Evolutionary conservation across 2,797 vertebrate genomes (phyloP).

Genomic region (Gymnoscopelus microlampas): DNA sequence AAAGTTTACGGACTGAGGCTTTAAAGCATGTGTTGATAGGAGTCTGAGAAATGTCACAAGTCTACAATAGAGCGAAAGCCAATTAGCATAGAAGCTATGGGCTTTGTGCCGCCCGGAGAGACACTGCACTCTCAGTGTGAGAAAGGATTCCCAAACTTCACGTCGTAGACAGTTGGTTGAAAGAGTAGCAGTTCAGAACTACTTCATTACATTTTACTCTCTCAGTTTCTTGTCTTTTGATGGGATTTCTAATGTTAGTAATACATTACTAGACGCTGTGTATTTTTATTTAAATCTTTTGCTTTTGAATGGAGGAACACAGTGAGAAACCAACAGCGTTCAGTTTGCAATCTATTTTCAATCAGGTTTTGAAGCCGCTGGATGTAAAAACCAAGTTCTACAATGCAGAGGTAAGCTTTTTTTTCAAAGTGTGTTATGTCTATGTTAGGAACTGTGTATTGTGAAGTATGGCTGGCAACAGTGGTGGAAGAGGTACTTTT

Average conservation of each 20-base stretch:
- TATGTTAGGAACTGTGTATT: too few relatives aligned
- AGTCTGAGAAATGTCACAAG: slow-evolving; percentile 71
- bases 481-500: too few relatives aligned
- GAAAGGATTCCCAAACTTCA: neutral
- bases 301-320: slow-evolving; percentile 48
- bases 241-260: too few relatives aligned
- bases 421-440: too few relatives aligned
- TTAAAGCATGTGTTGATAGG: slow-evolving; percentile 31
- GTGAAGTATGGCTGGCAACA: too few relatives aligned
- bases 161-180: neutral
- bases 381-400: slow-evolving; percentile 99
- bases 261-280: too few relatives aligned
- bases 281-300: neutral
- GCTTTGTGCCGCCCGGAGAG: neutral
- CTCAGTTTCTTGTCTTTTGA: neutral
- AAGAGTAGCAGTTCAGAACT: neutral
- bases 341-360: slow-evolving; percentile 84
- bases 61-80: slow-evolving; percentile 39
- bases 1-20: too few relatives aligned
- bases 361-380: slow-evolving; percentile 96
- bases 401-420: slow-evolving; percentile 92
- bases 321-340: slow-evolving; percentile 66
- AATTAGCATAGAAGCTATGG: slow-evolving; percentile 49
- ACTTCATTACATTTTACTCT: neutral
- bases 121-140: too few relatives aligned